Evolutionary conservation across 2,888 invertebrate species (phyloP).

Genomic region (Leucophenga montana): DNA sequence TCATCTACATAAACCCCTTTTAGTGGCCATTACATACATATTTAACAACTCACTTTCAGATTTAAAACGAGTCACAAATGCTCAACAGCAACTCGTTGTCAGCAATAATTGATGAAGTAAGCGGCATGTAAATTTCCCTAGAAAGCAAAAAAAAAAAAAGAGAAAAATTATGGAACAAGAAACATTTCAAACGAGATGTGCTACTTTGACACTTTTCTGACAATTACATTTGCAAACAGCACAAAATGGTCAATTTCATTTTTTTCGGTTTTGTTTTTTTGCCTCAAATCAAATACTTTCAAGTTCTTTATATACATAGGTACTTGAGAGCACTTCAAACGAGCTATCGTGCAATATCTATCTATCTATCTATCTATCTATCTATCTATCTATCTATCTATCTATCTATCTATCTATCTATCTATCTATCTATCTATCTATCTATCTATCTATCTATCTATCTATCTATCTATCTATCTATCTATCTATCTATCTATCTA

Average conservation of each 20-base stretch:
- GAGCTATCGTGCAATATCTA: too few species aligned
- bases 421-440: not conserved
- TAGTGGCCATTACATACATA: not conserved
- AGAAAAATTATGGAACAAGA: too few species aligned
- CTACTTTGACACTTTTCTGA: constrained; percentile 23
- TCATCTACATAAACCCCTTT: not conserved
- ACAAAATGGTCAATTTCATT: not conserved
- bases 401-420: too few species aligned
- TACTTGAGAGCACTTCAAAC: too few species aligned
- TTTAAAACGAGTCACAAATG: not conserved
- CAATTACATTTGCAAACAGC: constrained; percentile 31
- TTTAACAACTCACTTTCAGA: not conserved
- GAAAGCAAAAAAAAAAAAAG: too few species aligned
- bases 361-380: too few species aligned
- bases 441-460: not conserved
- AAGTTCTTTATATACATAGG: too few species aligned
- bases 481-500: too few species aligned
- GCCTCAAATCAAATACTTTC: not conserved
- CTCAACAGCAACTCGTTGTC: not conserved
- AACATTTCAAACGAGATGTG: not conserved
- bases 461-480: too few species aligned
- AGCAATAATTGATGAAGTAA: constrained; percentile 20
- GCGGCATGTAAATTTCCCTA: not conserved
- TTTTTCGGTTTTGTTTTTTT: not conserved
- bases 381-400: too few species aligned